Evolutionary conservation across 2,888 invertebrate species (phyloP), one percentile per base, ranked within the genome.

Genomic region (Sphaeridia pumilis): DNA sequence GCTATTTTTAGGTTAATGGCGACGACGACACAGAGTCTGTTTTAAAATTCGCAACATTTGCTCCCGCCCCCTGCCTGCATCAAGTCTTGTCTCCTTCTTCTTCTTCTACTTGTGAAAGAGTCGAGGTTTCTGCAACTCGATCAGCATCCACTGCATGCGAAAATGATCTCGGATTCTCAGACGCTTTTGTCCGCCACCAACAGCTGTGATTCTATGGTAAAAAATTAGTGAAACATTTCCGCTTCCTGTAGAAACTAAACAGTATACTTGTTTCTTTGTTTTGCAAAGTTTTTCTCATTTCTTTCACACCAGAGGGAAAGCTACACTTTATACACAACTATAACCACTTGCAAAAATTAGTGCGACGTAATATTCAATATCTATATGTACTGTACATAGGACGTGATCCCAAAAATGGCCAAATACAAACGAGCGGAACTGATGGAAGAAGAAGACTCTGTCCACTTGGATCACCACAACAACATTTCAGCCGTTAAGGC

Each of bases 381-480:
- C 31, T 31, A 10, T 31, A 31, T 31, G 31, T 31, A 31, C 31
- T n/a, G n/a, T n/a, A n/a, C 31, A 31, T 17, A 38, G 38, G 38
- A 20, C n/a, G n/a, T n/a, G 5, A 10, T 10, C n/a, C 22, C n/a
- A 49, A 58, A 58, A 42, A 64, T 64, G 64, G 64, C 64, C 46
- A 64, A 62, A 50, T 64, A 64, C 51, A 61, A 62, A 56, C 58
- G 64, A 49, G 64, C 64, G 34, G 64, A 64, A 27, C 47, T 64
- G 47, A 50, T 59, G 25, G 61, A 64, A 54, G 64, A 64, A 38
- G 64, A 64, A 48, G 64, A 64, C 47, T 64, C 61, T 24, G 61
- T 64, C 27, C 60, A 61, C 46, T 49, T 64, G 44, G 59, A 58
- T 50, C 58, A 59, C 47, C n/a, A 38, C 27, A 44, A 53, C 26